These are phyloP conservation scores for Gambusia holbrooki DNA, from an alignment of 2,113 vertebrate genomes.

Conservation along the genomic window DNA sequence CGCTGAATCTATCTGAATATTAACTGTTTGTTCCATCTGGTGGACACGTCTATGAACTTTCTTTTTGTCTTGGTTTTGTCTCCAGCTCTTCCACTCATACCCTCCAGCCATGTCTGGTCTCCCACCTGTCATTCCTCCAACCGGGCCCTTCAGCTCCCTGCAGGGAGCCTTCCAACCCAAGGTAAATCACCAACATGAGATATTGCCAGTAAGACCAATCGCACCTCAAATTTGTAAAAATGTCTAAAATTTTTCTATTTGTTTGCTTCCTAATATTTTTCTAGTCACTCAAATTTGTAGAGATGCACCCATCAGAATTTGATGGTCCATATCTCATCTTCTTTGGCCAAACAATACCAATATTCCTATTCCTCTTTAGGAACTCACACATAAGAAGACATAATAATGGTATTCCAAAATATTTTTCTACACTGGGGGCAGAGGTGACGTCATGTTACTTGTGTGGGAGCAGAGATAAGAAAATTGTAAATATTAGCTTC, in stretches of 20 bases:
- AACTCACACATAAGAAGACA: too few species aligned
- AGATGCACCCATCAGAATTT: neutral
- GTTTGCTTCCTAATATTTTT: neutral
- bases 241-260: neutral
- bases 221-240: too few species aligned
- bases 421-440: too few species aligned
- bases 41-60: neutral
- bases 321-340: neutral
- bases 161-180: slow-evolving; percentile 99
- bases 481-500: too few species aligned
- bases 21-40: neutral
- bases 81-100: slow-evolving; percentile 97
- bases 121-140: slow-evolving; percentile 95
- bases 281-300: too few species aligned
- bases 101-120: slow-evolving; percentile 94
- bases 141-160: slow-evolving; percentile 93
- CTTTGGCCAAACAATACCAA: neutral
- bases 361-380: too few species aligned
- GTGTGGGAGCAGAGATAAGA: too few species aligned
- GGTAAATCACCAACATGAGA: slow-evolving; percentile 75
- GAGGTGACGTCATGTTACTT: too few species aligned
- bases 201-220: too few species aligned
- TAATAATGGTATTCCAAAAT: too few species aligned
- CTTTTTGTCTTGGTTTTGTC: slow-evolving; percentile 33
- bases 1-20: neutral